These are phyloP conservation scores for Megaceryle alcyon DNA, from an alignment of 2,797 vertebrate genomes.

Conservation along the genomic window DNA sequence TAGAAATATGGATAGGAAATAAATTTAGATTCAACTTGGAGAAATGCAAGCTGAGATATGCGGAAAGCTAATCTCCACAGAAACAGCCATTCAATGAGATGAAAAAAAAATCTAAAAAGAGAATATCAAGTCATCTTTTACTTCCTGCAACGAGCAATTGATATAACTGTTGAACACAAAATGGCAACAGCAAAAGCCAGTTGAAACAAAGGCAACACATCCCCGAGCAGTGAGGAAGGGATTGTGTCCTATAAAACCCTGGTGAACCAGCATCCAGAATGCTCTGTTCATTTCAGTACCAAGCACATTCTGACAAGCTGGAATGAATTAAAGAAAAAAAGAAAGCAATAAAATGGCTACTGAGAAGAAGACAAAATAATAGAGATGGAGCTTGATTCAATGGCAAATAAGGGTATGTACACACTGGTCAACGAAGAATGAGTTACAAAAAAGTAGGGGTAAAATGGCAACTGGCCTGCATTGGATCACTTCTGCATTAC, in stretches of 20 bases:
- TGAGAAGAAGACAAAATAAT: not conserved
- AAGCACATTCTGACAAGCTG: not conserved
- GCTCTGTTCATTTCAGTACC: not conserved
- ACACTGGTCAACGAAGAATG: not conserved
- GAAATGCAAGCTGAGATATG: slow-evolving; percentile 21
- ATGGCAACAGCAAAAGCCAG: not conserved
- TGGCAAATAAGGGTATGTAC: not conserved
- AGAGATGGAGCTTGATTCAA: not conserved
- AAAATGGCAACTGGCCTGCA: not conserved
- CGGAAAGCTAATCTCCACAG: slow-evolving; percentile 48
- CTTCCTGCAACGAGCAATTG: slow-evolving; percentile 45
- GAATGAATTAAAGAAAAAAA: not conserved
- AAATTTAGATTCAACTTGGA: slow-evolving; percentile 60
- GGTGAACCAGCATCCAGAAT: not conserved
- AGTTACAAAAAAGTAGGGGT: not conserved
- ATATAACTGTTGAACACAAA: slow-evolving; percentile 16
- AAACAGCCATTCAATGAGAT: slow-evolving; percentile 59
- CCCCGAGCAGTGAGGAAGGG: slow-evolving; percentile 14
- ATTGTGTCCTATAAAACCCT: not conserved
- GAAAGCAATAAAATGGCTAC: not conserved
- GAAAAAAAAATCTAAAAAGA: slow-evolving; percentile 21
- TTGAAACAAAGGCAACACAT: slow-evolving; percentile 7
- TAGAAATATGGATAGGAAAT: slow-evolving; percentile 61
- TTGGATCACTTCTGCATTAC: not conserved
- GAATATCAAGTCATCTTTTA: not conserved